Evolutionary conservation across 2,113 vertebrate species (phyloP), one percentile per base, ranked within the genome.

Genomic region (Calyptomena viridis): DNA sequence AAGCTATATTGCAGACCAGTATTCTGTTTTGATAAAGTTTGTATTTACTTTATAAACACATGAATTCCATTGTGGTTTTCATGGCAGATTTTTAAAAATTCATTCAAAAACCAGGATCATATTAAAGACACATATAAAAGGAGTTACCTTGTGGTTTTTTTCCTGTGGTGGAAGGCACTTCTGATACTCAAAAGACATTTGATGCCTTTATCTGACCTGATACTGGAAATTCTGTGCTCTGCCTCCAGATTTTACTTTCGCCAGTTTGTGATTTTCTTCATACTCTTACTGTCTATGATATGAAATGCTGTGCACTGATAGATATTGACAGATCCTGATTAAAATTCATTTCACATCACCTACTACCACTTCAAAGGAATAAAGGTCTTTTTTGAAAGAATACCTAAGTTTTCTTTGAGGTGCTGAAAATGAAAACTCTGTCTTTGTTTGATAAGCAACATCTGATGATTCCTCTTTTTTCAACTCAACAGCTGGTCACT

Each of bases 311-410:
- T 90, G 89, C 56, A 73, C 94, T 95, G 95, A 96, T 90, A 96
- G 94, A 89, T 97, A 98, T 97, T 90, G 91, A 94, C 95, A 97
- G 89, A 37, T 92, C 56, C 90, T 94, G 72, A 95, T 98, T 97
- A 98, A 98, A 98, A 98, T 98, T 98, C 97, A 88, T 95, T 97
- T 92, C 96, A 97, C 95, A 94, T 96, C 4, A 4, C 86, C 90
- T 85, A 95, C 84, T 94, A 91, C 94, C 93, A 84, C 96, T 98
- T 98, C 97, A 98, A 97, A 97, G 91, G 91, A 97, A 95, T 87
- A 98, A 97, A 97, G 87, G 39, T 59, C 69, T 93, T 92, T 63
- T 87, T 67, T 79, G 39, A 60, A 89, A 53, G 77, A 97, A 97
- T 95, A 93, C 23, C 69, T 76, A 81, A 93, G 92, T 92, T 95